These are phyloP conservation scores for Chalcosyrphus nemorum DNA, from an alignment of 2,888 invertebrate species.

Conservation along the genomic window DNA sequence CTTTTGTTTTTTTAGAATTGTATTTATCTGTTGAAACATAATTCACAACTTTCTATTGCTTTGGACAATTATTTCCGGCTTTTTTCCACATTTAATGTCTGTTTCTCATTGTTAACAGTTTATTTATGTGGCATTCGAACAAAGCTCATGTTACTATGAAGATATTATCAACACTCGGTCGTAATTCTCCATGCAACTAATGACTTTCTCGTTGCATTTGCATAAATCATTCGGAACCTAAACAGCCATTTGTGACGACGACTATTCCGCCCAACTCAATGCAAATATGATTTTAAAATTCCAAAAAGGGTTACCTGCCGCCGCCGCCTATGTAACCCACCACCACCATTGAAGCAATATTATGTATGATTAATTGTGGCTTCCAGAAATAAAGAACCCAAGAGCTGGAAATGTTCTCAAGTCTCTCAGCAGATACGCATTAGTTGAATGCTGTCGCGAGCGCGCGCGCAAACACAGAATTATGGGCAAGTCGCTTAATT, in stretches of 20 bases:
- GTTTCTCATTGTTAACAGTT: constrained; percentile 45
- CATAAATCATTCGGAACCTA: constrained; percentile 20
- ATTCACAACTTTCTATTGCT: constrained; percentile 41
- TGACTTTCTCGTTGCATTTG: constrained; percentile 39
- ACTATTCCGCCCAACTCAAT: constrained; percentile 12
- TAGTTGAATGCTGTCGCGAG: constrained; percentile 7
- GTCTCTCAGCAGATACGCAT: neutral
- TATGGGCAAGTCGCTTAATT: constrained; percentile 69
- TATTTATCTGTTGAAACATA: constrained; percentile 22
- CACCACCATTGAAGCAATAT: constrained; percentile 2
- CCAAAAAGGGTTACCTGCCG: constrained; percentile 22
- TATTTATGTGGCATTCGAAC: constrained; percentile 42
- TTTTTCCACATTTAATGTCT: constrained; percentile 3
- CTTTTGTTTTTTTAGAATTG: neutral
- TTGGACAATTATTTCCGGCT: constrained; percentile 38
- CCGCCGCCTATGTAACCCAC: no score
- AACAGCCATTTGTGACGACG: constrained; percentile 1
- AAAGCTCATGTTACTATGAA: constrained; percentile 42
- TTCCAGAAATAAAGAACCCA: constrained; percentile 21
- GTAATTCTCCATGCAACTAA: constrained; percentile 41
- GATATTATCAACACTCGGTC: constrained; percentile 34
- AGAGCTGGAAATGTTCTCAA: constrained; percentile 1
- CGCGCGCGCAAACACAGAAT: constrained; percentile 34
- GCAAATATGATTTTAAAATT: constrained; percentile 48
- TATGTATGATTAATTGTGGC: constrained; percentile 50